Conservation (phyloP, 2,113 vertebrate species). For the Microtus oregoni region DNA sequence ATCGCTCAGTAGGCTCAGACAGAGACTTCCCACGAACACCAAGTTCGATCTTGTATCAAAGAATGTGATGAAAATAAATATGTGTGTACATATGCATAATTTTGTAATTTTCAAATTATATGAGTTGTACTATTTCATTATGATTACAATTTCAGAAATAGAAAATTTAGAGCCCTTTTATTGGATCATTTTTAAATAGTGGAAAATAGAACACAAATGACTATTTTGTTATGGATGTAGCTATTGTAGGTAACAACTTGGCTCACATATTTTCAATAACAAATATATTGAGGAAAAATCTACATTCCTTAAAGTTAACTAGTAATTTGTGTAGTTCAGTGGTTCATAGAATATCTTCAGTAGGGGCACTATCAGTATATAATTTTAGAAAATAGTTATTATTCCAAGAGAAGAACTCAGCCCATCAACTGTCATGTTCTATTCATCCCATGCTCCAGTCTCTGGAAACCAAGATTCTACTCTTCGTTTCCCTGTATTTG, state of each 20-base stretch:
- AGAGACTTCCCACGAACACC: background rate
- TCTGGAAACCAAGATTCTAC: background rate
- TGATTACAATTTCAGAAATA: constrained; percentile 23
- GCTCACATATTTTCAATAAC: constrained; percentile 33
- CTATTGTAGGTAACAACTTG: background rate
- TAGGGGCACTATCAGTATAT: background rate
- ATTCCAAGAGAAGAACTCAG: background rate
- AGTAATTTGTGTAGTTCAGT: background rate
- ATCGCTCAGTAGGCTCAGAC: background rate
- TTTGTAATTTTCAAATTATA: background rate
- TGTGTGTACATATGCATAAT: background rate
- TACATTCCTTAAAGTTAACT: background rate
- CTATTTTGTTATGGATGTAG: background rate
- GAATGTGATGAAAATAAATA: background rate
- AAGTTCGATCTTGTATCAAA: background rate
- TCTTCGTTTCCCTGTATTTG: background rate
- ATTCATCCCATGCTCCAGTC: background rate
- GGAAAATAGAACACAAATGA: background rate
- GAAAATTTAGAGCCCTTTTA: background rate
- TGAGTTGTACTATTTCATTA: background rate
- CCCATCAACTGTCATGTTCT: background rate
- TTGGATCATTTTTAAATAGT: constrained; percentile 8
- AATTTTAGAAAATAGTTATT: constrained; percentile 18
- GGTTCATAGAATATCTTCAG: background rate
- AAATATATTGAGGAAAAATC: background rate